These are phyloP conservation scores for Aphelinus certus DNA, from an alignment of 1,140 invertebrate species.

Conservation along the genomic window DNA sequence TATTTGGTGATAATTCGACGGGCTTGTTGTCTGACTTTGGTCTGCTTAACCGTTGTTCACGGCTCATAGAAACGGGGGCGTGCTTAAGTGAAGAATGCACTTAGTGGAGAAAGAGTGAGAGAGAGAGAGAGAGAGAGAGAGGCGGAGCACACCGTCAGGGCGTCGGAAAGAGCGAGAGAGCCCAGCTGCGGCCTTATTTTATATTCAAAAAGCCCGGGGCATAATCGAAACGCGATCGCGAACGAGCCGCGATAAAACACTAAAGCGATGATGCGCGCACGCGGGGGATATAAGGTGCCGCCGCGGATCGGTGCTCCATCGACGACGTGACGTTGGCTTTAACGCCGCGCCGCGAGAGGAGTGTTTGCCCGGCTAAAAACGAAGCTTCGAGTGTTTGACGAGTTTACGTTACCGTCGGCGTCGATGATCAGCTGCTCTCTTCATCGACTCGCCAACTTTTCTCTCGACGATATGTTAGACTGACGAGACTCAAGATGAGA, in stretches of 20 bases:
- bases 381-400: too few relatives aligned
- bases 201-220: constrained; percentile 22
- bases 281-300: too few relatives aligned
- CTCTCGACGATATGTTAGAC: too few relatives aligned
- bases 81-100: constrained; percentile 48
- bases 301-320: too few relatives aligned
- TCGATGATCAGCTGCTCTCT: too few relatives aligned
- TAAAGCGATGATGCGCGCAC: not conserved
- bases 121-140: constrained; percentile 2
- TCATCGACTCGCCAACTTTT: too few relatives aligned
- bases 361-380: too few relatives aligned
- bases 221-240: constrained; percentile 33
- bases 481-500: too few relatives aligned
- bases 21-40: not conserved
- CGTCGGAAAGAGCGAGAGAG: constrained; percentile 32
- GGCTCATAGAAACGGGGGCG: constrained; percentile 44
- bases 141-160: not conserved
- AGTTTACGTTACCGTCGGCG: too few relatives aligned
- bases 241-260: not conserved
- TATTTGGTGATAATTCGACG: constrained; percentile 60
- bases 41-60: constrained; percentile 56
- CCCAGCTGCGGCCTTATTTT: constrained; percentile 26
- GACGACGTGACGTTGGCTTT: too few relatives aligned
- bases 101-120: constrained; percentile 32
- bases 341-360: too few relatives aligned